These are phyloP conservation scores for Apodemia zela DNA, from an alignment of 2,888 invertebrate genomes.

Conservation along the genomic window DNA sequence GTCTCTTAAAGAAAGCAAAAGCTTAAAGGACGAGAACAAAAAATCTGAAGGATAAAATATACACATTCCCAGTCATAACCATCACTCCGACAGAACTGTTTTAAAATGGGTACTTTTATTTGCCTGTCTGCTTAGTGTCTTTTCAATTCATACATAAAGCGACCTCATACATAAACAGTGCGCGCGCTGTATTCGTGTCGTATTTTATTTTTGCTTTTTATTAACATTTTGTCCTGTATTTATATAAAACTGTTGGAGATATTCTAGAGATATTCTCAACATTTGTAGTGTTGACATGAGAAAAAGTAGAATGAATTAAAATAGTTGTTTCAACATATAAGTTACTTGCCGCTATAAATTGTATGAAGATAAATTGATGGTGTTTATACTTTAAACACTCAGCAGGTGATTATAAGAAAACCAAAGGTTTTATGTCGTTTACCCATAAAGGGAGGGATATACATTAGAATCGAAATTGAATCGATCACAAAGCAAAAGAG, in stretches of 20 bases:
- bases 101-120: slow-evolving; percentile 22
- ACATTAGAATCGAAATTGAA: no score
- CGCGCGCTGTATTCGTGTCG: slow-evolving; percentile 49
- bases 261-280: background rate
- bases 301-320: slow-evolving; percentile 10
- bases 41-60: background rate
- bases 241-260: slow-evolving; percentile 6
- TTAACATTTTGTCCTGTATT: slow-evolving; percentile 3
- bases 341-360: background rate
- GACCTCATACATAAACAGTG: slow-evolving; percentile 66
- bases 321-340: slow-evolving; percentile 9
- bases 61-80: slow-evolving; percentile 12
- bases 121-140: slow-evolving; percentile 40
- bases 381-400: background rate
- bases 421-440: no score
- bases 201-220: slow-evolving; percentile 27
- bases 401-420: background rate
- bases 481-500: no score
- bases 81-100: slow-evolving; percentile 11
- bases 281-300: background rate
- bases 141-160: slow-evolving; percentile 69
- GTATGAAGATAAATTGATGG: background rate
- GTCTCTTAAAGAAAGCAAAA: no score
- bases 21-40: background rate
- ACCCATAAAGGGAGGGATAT: no score